Percentiles rank a stretch among this genome's conserved stretches.
Conservation (phyloP, 1,140 invertebrate species). For the Asbolus verrucosus region DNA sequence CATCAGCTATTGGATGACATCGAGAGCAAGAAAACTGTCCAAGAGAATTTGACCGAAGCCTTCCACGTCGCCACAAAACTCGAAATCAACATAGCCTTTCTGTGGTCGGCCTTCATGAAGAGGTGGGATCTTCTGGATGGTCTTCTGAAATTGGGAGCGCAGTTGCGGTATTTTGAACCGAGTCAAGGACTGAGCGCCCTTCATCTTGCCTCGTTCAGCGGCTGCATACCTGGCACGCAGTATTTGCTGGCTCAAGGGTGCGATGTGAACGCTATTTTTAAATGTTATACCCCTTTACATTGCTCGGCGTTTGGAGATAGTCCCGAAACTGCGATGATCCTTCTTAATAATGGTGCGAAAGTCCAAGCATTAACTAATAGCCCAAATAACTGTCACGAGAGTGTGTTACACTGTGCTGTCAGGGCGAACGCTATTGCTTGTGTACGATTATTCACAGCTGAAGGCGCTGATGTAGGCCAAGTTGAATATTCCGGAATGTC, state of each 20-base stretch:
- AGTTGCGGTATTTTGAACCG: conserved; percentile 76
- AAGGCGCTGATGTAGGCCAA: conserved; percentile 77
- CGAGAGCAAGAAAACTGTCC: conserved; percentile 73
- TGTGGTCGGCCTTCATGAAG: conserved; percentile 79
- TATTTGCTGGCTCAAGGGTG: conserved; percentile 76
- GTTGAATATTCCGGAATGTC: conserved; percentile 78
- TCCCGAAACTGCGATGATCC: conserved; percentile 76
- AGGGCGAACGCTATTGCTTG: conserved; percentile 80
- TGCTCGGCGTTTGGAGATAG: conserved; percentile 86
- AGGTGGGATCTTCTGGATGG: conserved; percentile 73
- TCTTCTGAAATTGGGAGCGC: conserved; percentile 74
- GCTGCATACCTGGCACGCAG: conserved; percentile 76
- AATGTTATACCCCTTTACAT: conserved; percentile 81
- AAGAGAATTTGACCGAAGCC: conserved; percentile 68
- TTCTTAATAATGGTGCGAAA: conserved; percentile 75
- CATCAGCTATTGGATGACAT: conserved; percentile 77
- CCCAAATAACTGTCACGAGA: conserved; percentile 77
- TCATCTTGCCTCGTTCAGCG: conserved; percentile 82
- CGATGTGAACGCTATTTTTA: conserved; percentile 75
- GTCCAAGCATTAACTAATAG: conserved; percentile 67
- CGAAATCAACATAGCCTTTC: conserved; percentile 76
- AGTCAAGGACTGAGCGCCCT: conserved; percentile 76
- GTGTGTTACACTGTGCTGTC: conserved; percentile 82
- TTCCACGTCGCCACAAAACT: conserved; percentile 70
- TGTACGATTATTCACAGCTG: conserved; percentile 76